Base-by-base conservation (phyloP, 2,888 invertebrate species). In the Pandemis cinnamomeana region DNA sequence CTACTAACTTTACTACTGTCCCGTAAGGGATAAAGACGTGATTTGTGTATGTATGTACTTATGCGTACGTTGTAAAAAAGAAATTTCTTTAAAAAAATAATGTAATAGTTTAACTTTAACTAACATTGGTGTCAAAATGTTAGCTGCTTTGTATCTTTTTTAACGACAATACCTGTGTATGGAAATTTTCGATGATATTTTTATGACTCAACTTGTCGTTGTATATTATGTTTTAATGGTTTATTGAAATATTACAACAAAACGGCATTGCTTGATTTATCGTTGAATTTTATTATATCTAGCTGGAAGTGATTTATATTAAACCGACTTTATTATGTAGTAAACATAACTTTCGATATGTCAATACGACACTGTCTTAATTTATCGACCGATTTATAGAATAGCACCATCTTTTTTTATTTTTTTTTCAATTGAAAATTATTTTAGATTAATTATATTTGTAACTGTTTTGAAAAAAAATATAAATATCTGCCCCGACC, bases 131-230 rank as follows among this genome's bases (percentile, higher is more conserved):
- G n/a, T 15, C 8, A 55, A 6, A 55, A 55, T 7, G 15, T 7
- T 15, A 15, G 6, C 7, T 53, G 13, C 15, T 53, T 27, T 27
- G 27, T 20, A 3, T 20, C 10, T 69, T 60, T 72, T 72, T 70
- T 70, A 64, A 58, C 27, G 11, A 51, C 66, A n/a, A 11, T 44
- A 5, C 13, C 15, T 2, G 66, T 41, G 51, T 51, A 4, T 64
- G 7, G 48, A 20, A 48, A 64, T 67, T 53, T 27, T 20, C 74
- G 78, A 78, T 80, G 81, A 80, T 79, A 80, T 80, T 78, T 82
- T 81, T 82, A 81, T 77, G 78, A 79, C 72, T 68, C 63, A 72
- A 73, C 75, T 78, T 80, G 79, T 79, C 81, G 77, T 75, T 77
- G 77, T 72, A 71, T 72, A 77, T 73, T 80, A 79, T 77, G 75